Conservation (phyloP, 2,113 vertebrate species). For the Oryzias curvinotus region DNA sequence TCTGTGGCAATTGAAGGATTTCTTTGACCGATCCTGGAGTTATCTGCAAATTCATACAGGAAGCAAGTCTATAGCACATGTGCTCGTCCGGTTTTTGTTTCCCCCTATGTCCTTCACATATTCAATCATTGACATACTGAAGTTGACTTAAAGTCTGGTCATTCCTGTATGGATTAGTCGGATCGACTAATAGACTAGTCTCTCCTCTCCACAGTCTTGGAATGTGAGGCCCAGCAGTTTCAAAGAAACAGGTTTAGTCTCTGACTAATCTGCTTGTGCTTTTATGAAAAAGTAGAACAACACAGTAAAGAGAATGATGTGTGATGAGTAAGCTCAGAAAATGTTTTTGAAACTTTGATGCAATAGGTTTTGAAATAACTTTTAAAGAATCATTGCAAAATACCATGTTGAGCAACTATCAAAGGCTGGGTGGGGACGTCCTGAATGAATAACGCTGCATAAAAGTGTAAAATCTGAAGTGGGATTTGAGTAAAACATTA, state of each 20-base stretch:
- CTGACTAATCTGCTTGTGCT: slow-evolving; percentile 13
- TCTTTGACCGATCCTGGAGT: slow-evolving; percentile 1
- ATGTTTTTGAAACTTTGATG: not conserved
- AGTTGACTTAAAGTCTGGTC: slow-evolving; percentile 22
- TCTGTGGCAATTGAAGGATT: not conserved
- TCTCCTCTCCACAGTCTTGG: not conserved
- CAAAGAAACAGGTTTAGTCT: slow-evolving; percentile 1
- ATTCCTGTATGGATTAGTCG: slow-evolving; percentile 1
- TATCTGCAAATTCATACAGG: slow-evolving; percentile 14
- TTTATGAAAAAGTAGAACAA: too few relatives aligned
- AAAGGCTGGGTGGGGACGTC: slow-evolving; percentile 6
- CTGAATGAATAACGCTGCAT: not conserved
- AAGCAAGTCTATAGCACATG: slow-evolving; percentile 9
- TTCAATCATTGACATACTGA: slow-evolving; percentile 11
- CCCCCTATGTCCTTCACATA: not conserved
- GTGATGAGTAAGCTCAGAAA: not conserved
- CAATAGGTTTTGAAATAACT: slow-evolving; percentile 23
- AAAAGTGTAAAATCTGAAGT: not conserved
- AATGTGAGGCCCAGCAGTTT: not conserved
- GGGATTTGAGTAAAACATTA: slow-evolving; percentile 16
- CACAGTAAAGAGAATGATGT: not conserved
- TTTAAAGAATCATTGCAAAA: not conserved
- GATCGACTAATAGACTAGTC: too few relatives aligned
- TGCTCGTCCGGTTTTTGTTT: slow-evolving; percentile 18
- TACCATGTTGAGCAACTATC: slow-evolving; percentile 4